Conservation (phyloP, 1,140 invertebrate genomes). For the Macrotrachela quadricornifera region DNA sequence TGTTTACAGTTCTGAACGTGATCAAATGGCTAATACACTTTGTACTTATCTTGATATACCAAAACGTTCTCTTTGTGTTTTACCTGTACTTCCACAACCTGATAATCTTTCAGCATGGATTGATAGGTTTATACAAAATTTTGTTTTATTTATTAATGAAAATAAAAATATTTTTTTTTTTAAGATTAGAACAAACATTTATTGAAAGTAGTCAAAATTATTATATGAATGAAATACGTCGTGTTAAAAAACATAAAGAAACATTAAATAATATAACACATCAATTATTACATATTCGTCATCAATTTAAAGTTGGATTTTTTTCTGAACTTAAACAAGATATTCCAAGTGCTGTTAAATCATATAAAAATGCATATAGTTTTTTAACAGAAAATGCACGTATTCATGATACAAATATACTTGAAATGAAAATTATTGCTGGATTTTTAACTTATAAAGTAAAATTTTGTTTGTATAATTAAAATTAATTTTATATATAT, state of each 20-base stretch:
- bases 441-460: constrained; percentile 86
- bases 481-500: not conserved
- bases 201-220: constrained; percentile 73
- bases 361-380: constrained; percentile 68
- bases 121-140: no score
- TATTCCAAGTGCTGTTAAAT: constrained; percentile 63
- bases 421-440: constrained; percentile 80
- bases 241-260: constrained; percentile 64
- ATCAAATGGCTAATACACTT: not conserved
- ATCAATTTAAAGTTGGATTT: constrained; percentile 94
- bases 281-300: constrained; percentile 63
- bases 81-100: no score
- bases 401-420: constrained; percentile 62
- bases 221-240: constrained; percentile 65
- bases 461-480: not conserved
- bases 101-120: no score
- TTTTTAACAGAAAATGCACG: constrained; percentile 56
- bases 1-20: not conserved
- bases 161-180: no score
- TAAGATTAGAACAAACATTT: constrained; percentile 49
- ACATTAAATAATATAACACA: constrained; percentile 74
- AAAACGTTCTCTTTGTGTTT: no score
- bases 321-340: constrained; percentile 79
- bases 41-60: no score
- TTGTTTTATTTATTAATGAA: no score